A percentile compares a stretch with the other conserved stretches of the same genome.
These are phyloP conservation scores for Scaptomyza parva DNA, from an alignment of 2,888 invertebrate genomes.

Conservation along the genomic window DNA sequence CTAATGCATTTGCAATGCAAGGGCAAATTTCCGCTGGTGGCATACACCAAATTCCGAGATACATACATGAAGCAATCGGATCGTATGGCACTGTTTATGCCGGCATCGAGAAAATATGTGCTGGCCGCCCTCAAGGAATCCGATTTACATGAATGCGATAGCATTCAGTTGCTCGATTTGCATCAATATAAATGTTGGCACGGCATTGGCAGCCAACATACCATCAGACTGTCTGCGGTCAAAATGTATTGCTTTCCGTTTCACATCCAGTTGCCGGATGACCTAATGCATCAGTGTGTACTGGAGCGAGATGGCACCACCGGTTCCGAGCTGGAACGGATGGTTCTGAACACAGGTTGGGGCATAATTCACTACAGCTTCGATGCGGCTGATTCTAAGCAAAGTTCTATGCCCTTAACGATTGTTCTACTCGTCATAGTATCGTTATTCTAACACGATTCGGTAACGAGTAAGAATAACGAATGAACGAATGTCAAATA, in stretches of 20 bases:
- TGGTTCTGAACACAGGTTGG: slow-evolving; percentile 11
- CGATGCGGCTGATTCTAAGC: slow-evolving; percentile 2
- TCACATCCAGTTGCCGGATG: slow-evolving; percentile 62
- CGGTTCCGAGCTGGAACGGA: background rate
- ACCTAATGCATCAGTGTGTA: slow-evolving; percentile 56
- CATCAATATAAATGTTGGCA: slow-evolving; percentile 41
- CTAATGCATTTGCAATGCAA: slow-evolving; percentile 32
- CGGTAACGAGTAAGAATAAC: background rate
- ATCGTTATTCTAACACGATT: background rate
- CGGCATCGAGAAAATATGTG: slow-evolving; percentile 28
- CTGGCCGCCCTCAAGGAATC: slow-evolving; percentile 50
- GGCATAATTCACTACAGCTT: slow-evolving; percentile 53
- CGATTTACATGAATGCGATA: slow-evolving; percentile 40
- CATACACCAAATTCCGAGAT: slow-evolving; percentile 58
- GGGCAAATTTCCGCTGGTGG: slow-evolving; percentile 52
- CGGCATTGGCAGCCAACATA: background rate
- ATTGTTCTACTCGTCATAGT: background rate
- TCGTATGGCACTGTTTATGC: slow-evolving; percentile 49
- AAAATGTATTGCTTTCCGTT: slow-evolving; percentile 61
- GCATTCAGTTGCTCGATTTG: slow-evolving; percentile 30
- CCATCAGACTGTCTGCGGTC: slow-evolving; percentile 23
- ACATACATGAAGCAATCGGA: slow-evolving; percentile 55
- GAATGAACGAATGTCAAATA: background rate
- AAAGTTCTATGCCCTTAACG: background rate
- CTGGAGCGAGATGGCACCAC: slow-evolving; percentile 3